Evolutionary conservation across 2,113 vertebrate genomes (phyloP), one percentile per base, ranked within the genome.

Genomic region (Xiphophorus hellerii): DNA sequence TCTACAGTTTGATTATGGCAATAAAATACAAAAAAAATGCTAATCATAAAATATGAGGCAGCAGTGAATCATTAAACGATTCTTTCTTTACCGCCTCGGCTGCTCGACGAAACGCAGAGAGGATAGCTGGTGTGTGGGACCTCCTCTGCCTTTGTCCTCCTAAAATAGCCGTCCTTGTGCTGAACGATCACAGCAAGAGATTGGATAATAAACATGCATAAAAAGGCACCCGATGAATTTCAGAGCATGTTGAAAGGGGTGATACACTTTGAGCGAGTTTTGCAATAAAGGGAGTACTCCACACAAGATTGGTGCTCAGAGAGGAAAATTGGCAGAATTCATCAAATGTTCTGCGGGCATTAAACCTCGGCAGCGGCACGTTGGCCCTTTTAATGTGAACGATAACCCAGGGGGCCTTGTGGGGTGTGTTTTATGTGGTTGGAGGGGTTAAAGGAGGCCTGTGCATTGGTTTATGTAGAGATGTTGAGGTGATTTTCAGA

Each of bases 401-500:
- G 92, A 92, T 78, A 88, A 85, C 91, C 90, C 82, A 48, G 39
- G 81, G 51, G 89, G 92, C 81, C 63, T 73, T 74, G 81, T 82
- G 84, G 60, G 69, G 77, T 71, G 84, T 91, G 88, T 91, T 93
- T 93, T 91, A 93, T 91, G 90, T 87, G 88, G 91, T 86, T 87
- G 84, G 77, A 86, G 88, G 90, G 92, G 93, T 94, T 92, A 93
- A 91, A 90, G 84, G 89, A 81, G 81, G 82, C 84, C 71, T 89
- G 84, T 85, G 81, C 44, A 77, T 78, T 88, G 88, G 85, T 88
- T 93, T 82, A 80, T 83, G 90, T 87, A 79, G 73, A 90, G 90
- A 93, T 90, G 85, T 90, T 87, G 86, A 79, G 73, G 84, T 90
- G 80, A 90, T 90, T 93, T 92, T 94, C 94, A 95, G 74, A 96